Evolutionary conservation across 2,113 vertebrate genomes (phyloP).

Genomic region (Prionailurus viverrinus): DNA sequence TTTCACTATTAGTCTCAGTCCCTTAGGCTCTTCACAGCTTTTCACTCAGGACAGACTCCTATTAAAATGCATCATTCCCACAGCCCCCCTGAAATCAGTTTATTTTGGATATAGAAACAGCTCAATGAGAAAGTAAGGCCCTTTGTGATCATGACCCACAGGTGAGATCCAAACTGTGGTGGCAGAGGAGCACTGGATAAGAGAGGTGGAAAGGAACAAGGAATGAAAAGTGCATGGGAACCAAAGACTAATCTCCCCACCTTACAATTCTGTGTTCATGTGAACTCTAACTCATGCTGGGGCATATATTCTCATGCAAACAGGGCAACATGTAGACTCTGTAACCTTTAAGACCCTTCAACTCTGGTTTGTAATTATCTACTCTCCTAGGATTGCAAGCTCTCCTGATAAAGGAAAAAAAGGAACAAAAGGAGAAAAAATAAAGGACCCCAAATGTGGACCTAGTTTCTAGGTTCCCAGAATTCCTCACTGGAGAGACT

Average conservation of each 20-base stretch:
- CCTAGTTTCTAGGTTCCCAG: neutral
- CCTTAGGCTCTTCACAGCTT: constrained; percentile 11
- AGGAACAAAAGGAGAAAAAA: neutral
- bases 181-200: neutral
- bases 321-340: neutral
- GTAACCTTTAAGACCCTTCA: neutral
- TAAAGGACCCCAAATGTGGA: neutral
- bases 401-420: neutral
- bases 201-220: neutral
- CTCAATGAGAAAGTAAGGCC: neutral
- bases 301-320: neutral
- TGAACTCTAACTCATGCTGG: neutral
- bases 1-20: neutral
- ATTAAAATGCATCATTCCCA: constrained; percentile 50
- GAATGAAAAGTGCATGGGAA: neutral
- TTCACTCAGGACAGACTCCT: constrained; percentile 24
- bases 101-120: constrained; percentile 25
- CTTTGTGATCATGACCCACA: neutral
- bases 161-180: neutral
- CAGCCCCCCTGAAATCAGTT: constrained; percentile 22
- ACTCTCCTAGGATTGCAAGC: neutral
- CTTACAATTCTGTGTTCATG: neutral
- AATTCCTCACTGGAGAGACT: neutral
- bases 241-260: neutral
- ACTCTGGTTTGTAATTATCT: neutral